A percentile compares a stretch with the other conserved stretches of the same genome.
Conservation (phyloP, 2,113 vertebrate species). For the Sapajus apella region DNA sequence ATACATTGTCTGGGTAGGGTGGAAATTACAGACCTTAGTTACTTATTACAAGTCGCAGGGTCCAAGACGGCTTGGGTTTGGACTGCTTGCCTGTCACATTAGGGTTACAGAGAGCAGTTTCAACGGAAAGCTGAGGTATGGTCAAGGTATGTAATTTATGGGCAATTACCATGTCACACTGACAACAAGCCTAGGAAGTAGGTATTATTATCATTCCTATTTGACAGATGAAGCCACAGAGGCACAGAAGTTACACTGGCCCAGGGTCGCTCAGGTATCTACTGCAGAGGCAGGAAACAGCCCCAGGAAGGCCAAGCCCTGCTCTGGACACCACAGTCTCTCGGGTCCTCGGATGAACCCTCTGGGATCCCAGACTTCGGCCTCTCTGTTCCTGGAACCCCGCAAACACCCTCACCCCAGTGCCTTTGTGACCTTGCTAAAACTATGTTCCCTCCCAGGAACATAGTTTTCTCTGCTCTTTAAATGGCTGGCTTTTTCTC, state of each 20-base stretch:
- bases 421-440: neutral
- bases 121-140: too few species aligned
- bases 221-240: neutral
- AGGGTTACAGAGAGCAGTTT: too few species aligned
- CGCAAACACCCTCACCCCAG: neutral
- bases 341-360: neutral
- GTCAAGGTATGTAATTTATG: too few species aligned
- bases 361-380: neutral
- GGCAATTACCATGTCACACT: too few species aligned
- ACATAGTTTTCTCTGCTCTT: neutral
- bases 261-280: neutral
- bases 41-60: too few species aligned
- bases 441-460: neutral
- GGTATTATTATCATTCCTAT: neutral
- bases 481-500: neutral
- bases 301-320: neutral
- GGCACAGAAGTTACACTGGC: neutral
- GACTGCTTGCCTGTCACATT: too few species aligned
- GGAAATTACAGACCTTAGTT: too few species aligned
- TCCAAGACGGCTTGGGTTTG: too few species aligned
- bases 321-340: neutral
- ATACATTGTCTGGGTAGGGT: too few species aligned
- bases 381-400: neutral
- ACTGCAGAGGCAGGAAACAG: neutral
- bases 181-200: neutral